phyloP scores from a whole-genome alignment of 2,113 vertebrate genomes.

The Entelurus aequoreus region DNA sequence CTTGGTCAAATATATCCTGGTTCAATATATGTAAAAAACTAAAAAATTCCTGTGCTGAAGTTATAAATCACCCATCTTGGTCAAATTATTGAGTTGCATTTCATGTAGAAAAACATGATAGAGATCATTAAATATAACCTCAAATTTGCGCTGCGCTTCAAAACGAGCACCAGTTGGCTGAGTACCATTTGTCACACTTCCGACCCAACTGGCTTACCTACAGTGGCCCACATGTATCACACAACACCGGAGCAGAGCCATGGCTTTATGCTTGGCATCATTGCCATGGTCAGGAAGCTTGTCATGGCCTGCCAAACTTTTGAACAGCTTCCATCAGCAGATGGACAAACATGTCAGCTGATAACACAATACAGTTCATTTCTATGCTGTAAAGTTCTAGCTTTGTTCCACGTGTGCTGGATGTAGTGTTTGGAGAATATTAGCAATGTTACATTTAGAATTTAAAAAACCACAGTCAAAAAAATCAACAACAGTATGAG shows the following conservation, averaged over 20 bases:
- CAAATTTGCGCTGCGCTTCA: constrained; percentile 6
- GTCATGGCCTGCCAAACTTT: constrained; percentile 33
- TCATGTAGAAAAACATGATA: too few relatives aligned
- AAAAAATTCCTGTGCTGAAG: too few relatives aligned
- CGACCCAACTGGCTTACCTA: constrained; percentile 42
- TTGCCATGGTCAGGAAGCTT: constrained; percentile 14
- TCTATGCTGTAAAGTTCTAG: constrained; percentile 4
- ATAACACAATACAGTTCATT: constrained; percentile 9
- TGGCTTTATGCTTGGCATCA: neutral
- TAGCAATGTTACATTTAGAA: too few relatives aligned
- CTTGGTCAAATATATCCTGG: too few relatives aligned
- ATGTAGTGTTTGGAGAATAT: neutral
- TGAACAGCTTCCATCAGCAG: constrained; percentile 14
- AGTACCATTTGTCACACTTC: constrained; percentile 18
- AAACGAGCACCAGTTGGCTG: constrained; percentile 31
- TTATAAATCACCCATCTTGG: too few relatives aligned
- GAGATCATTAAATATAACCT: too few relatives aligned
- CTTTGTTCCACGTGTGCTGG: neutral
- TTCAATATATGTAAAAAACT: too few relatives aligned
- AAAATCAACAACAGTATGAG: too few relatives aligned
- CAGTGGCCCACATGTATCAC: constrained; percentile 16
- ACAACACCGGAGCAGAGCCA: neutral
- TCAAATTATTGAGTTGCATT: too few relatives aligned
- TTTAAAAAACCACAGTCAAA: too few relatives aligned
- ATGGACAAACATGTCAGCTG: constrained; percentile 35